phyloP scores from a whole-genome alignment of 37 sponge, comb jelly and placozoan species.

The Cladorhizidae sp. region DNA sequence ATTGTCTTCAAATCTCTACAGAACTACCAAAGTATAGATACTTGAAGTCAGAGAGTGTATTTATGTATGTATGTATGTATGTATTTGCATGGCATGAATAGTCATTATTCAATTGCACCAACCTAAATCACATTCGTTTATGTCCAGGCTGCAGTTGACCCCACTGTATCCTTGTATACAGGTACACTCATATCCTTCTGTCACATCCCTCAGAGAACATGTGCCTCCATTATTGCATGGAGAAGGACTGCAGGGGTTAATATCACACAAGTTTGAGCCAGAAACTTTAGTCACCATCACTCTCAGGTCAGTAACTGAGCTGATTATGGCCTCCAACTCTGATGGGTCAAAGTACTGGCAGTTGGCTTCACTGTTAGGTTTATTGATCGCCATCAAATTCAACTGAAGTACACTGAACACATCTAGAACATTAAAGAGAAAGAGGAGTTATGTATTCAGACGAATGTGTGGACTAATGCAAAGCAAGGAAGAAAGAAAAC shows the following conservation, averaged over 20 bases:
- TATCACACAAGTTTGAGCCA: constrained; percentile 35
- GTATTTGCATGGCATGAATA: no score
- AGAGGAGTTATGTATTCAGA: no score
- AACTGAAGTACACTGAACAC: constrained; percentile 1
- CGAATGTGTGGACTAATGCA: neutral
- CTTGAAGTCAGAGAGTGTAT: no score
- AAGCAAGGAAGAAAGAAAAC: neutral
- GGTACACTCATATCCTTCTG: constrained; percentile 49
- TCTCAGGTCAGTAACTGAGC: neutral
- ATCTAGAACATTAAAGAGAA: neutral
- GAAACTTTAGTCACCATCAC: neutral
- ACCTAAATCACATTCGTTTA: constrained; percentile 31
- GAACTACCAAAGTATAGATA: no score
- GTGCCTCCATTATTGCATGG: constrained; percentile 67
- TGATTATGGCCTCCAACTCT: neutral
- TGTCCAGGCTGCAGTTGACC: constrained; percentile 34
- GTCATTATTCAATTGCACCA: no score
- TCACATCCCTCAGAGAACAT: constrained; percentile 8
- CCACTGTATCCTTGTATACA: constrained; percentile 55
- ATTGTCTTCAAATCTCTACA: no score
- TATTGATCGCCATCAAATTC: neutral
- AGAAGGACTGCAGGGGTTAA: constrained; percentile 55
- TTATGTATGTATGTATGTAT: no score
- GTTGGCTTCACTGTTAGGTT: constrained; percentile 11
- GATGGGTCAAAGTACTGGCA: constrained; percentile 3